Conservation (phyloP, 2,888 invertebrate genomes). For the Acanthosoma haemorrhoidale region DNA sequence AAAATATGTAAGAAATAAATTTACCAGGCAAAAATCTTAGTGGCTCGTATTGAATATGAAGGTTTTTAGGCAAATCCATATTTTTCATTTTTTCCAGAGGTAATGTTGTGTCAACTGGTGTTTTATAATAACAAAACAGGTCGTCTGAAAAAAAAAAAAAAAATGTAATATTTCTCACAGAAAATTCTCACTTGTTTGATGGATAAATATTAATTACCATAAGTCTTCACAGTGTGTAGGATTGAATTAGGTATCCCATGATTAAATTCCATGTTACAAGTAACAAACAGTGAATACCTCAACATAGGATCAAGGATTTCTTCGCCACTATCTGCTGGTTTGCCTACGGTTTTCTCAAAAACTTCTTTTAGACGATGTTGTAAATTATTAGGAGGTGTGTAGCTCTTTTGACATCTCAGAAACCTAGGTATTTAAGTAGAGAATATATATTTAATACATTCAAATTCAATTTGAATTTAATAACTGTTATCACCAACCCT, state of each 20-base stretch:
- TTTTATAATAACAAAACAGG: constrained; percentile 64
- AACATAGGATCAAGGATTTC: constrained; percentile 45
- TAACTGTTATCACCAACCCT: constrained; percentile 51
- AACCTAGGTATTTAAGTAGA: constrained; percentile 56
- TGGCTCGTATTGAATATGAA: constrained; percentile 77
- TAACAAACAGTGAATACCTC: constrained; percentile 65
- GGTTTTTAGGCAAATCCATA: constrained; percentile 76
- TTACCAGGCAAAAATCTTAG: constrained; percentile 75
- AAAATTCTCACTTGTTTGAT: background rate
- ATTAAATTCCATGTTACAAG: constrained; percentile 65
- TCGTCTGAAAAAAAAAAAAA: constrained; percentile 53
- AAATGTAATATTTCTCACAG: background rate
- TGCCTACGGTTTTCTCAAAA: constrained; percentile 52
- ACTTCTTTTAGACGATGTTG: constrained; percentile 56
- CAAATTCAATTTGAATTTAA: background rate
- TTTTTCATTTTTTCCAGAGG: constrained; percentile 66
- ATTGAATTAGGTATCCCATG: constrained; percentile 78
- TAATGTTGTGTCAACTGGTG: constrained; percentile 61
- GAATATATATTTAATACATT: background rate
- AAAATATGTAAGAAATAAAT: background rate
- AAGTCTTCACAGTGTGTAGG: constrained; percentile 65
- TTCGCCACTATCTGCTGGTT: constrained; percentile 45
- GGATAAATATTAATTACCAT: constrained; percentile 50
- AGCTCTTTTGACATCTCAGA: constrained; percentile 66
- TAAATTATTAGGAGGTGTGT: constrained; percentile 65